Evolutionary conservation across 1,140 invertebrate species (phyloP).

Genomic region (Drosophila tristis): DNA sequence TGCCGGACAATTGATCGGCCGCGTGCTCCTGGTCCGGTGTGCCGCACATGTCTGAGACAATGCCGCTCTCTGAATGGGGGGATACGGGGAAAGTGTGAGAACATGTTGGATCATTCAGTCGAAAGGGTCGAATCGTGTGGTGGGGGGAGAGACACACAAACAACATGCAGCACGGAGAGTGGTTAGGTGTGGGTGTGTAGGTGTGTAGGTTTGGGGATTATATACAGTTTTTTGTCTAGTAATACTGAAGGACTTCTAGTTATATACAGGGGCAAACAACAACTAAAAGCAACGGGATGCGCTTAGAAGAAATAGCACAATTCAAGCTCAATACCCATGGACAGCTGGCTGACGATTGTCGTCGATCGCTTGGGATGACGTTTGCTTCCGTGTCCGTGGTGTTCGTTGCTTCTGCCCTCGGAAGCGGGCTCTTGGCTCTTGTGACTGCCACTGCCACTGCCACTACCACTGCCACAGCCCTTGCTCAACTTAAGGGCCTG

Average conservation of each 20-base stretch:
- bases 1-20: slow-evolving; percentile 36
- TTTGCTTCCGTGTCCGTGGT: slow-evolving; percentile 42
- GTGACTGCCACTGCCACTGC: slow-evolving; percentile 36
- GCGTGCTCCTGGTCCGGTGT: slow-evolving; percentile 75
- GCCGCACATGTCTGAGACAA: slow-evolving; percentile 89
- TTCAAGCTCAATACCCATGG: slow-evolving; percentile 87
- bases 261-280: slow-evolving; percentile 52
- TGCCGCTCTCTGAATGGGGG: slow-evolving; percentile 89
- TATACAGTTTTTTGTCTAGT: slow-evolving; percentile 48
- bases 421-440: slow-evolving; percentile 15
- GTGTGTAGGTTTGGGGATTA: slow-evolving; percentile 35
- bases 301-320: slow-evolving; percentile 73
- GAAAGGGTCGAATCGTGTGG: slow-evolving; percentile 10
- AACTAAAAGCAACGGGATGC: slow-evolving; percentile 56
- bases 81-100: slow-evolving; percentile 39
- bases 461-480: slow-evolving; percentile 60
- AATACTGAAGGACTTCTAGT: slow-evolving; percentile 50
- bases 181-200: slow-evolving; percentile 32
- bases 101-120: slow-evolving; percentile 40
- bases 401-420: slow-evolving; percentile 24
- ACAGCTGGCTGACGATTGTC: slow-evolving; percentile 91
- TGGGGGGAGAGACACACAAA: slow-evolving; percentile 25
- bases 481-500: slow-evolving; percentile 81
- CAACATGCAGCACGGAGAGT: slow-evolving; percentile 63
- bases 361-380: slow-evolving; percentile 89